Base-by-base conservation (phyloP, 35 echinoderm and acorn worm species). In the Apostichopus parvimensis region DNA sequence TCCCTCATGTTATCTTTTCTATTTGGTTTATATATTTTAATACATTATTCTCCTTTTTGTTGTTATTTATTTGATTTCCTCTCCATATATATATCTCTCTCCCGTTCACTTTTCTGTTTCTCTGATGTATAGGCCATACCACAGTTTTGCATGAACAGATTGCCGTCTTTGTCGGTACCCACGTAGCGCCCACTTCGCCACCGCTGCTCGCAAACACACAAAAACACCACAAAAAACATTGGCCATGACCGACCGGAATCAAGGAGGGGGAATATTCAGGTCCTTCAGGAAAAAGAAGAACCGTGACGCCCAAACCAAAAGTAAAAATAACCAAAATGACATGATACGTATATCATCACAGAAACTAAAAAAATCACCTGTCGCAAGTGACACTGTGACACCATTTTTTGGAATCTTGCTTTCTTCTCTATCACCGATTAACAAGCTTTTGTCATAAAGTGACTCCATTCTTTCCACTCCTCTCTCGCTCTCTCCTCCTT, bases 281-380 rank as follows among this genome's bases (percentile, higher is more conserved):
- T 84, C 81, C 54, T 52, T 84, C 54, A 56, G 81, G 81, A 84
- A 58, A 84, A 84, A 84, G 81, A 84, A 84, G 81, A 84, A 55
- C 57, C 55, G 57, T 15, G 81, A 84, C 20, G 81, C 9, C 57
- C 81, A 84, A 60, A 7, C 81, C 20, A 84, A 84, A 84, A 84
- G 81, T 84, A 84, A 84, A 60, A 59, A 75, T 4, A 10, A 68
- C 11, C 11, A 66, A 9, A 17, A 66, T 14, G 18, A 68, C 11
- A 68, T 11, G 11, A 68, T 14, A 68, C 18, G 64, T 14, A 68
- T 14, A 68, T 18, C 18, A 68, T 68, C 64, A 68, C 64, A 68
- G 18, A 68, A 68, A 10, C 64, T 14, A 75, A 75, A 75, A 21
- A 20, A 20, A 20, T 18, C 12, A 75, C 20, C 6, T 75, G 14